A percentile compares a stretch with the other conserved stretches of the same genome.
Conservation (phyloP, 2,888 invertebrate species). For the Acronicta aceris region DNA sequence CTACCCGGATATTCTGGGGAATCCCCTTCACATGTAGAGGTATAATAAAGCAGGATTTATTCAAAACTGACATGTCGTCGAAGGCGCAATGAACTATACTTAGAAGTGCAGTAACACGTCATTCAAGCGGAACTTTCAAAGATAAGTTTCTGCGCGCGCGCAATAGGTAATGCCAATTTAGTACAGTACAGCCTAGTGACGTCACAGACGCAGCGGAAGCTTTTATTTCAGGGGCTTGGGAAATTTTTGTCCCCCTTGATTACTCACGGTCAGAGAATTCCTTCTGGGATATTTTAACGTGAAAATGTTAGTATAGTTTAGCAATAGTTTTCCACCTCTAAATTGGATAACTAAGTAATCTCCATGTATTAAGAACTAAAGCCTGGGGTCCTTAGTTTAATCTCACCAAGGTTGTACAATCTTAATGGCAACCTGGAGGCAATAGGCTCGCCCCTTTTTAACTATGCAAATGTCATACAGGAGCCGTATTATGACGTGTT, state of each 20-base stretch:
- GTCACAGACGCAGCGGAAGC: not conserved
- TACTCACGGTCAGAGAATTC: not conserved
- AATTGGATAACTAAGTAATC: too few relatives aligned
- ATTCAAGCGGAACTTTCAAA: constrained; percentile 17
- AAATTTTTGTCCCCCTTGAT: not conserved
- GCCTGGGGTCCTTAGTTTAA: too few relatives aligned
- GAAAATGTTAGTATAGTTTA: too few relatives aligned
- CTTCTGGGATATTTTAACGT: not conserved
- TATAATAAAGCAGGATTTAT: constrained; percentile 21
- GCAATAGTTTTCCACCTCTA: not conserved
- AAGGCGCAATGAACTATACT: constrained; percentile 6
- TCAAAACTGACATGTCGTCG: not conserved
- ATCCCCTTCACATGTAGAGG: constrained; percentile 29
- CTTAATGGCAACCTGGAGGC: too few relatives aligned
- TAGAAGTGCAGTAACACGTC: constrained; percentile 35
- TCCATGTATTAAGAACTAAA: too few relatives aligned
- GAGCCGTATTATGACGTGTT: too few relatives aligned
- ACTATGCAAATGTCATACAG: too few relatives aligned
- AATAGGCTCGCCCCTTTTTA: too few relatives aligned
- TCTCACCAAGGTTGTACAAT: not conserved
- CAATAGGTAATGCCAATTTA: constrained; percentile 20
- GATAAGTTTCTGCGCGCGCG: constrained; percentile 7
- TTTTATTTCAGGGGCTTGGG: not conserved
- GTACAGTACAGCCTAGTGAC: constrained; percentile 14
- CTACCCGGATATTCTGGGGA: constrained; percentile 53